Evolutionary conservation across 2,797 vertebrate genomes (phyloP).

Genomic region (Poeciliopsis presidionis): DNA sequence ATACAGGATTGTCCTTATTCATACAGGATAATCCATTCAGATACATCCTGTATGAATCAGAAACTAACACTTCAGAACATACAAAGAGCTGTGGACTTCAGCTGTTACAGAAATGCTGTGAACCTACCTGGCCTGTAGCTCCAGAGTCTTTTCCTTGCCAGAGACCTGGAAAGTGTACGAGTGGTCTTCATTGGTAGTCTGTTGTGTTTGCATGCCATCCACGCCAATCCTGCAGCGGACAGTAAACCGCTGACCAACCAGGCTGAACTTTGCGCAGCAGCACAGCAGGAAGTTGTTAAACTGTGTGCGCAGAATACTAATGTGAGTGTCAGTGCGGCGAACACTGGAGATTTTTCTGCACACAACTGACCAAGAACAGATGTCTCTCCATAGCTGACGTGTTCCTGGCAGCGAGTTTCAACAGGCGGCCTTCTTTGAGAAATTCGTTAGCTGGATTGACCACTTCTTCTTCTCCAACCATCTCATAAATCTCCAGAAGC

Average conservation of each 20-base stretch:
- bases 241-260: constrained; percentile 86
- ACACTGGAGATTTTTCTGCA: neutral
- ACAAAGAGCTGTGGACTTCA: neutral
- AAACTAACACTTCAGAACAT: too few relatives aligned
- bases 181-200: constrained; percentile 81
- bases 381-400: constrained; percentile 86
- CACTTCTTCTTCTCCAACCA: constrained; percentile 88
- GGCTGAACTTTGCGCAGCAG: constrained; percentile 88
- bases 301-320: constrained; percentile 58
- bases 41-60: neutral
- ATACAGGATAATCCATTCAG: neutral
- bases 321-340: neutral
- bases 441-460: constrained; percentile 90
- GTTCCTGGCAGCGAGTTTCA: constrained; percentile 89
- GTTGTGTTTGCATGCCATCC: constrained; percentile 86
- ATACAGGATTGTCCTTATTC: too few relatives aligned
- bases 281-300: constrained; percentile 94
- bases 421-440: constrained; percentile 87
- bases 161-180: constrained; percentile 89
- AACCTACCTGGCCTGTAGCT: constrained; percentile 87
- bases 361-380: constrained; percentile 85
- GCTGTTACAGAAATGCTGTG: neutral
- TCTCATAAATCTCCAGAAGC: constrained; percentile 89
- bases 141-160: constrained; percentile 86
- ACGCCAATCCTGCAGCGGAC: constrained; percentile 85